Evolutionary conservation across 1,140 invertebrate species (phyloP), one percentile per base, ranked within the genome.

Genomic region (Rhyacophila brunnea): DNA sequence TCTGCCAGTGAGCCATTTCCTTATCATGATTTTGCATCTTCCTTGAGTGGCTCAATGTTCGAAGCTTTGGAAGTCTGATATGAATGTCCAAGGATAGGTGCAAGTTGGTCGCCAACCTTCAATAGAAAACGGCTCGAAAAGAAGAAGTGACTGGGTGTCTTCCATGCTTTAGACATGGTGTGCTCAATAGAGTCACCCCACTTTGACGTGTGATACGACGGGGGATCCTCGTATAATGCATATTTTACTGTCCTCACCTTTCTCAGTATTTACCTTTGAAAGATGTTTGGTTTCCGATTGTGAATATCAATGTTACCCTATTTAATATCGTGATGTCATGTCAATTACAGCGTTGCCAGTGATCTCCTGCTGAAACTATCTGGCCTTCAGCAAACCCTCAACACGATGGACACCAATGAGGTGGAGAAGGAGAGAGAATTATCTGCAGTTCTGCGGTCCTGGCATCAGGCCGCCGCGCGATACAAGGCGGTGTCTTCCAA

Each of bases 361-460:
- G 45, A 55, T 1, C 53, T 60, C 7, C 20, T 60, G 10, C 7
- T 38, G n/a, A 55, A 54, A 20, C 35, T 60, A 7, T 48, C 23
- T 1, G 14, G 28, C 11, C 36, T 48, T 1, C 45, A 60, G 47
- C 19, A 43, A 14, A 47, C 18, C 23, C 53, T 60, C 10, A 28
- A 60, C 38, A 40, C 40, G 9, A 42, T 60, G 15, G 53, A 60
- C 19, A 14, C 9, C 5, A 13, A 11, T 6, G 58, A 60, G 19
- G 14, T 14, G 10, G 13, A 38, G 34, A 38, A 47, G 23, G 46
- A 34, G 13, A 15, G 53, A 28, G 51, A 60, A 42, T 17, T 60
- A 28, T n/a, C 23, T 17, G 11, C 17, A 5, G 20, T 19, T 7
- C 17, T 35, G 15, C n/a, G 48, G n/a, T 17, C 47, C 11, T 60